A percentile compares a stretch with the other conserved stretches of the same genome.
phyloP scores from a whole-genome alignment of 2,113 vertebrate species.

The Conger conger region DNA sequence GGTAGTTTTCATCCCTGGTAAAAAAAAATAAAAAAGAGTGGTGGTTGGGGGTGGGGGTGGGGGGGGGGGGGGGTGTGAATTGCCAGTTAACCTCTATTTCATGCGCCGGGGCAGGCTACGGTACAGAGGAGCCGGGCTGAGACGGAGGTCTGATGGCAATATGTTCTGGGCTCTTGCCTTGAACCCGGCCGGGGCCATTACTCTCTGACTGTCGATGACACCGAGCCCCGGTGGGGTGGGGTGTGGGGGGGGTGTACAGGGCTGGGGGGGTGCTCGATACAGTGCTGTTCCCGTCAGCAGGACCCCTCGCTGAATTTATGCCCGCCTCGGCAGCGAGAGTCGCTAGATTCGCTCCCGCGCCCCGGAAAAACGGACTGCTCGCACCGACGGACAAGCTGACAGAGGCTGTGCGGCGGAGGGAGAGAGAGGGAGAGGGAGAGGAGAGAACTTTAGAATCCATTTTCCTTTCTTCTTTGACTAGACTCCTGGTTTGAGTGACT shows the following conservation, averaged over 20 bases:
- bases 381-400: background rate
- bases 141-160: conserved; percentile 56
- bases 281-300: conserved; percentile 60
- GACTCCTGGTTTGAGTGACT: background rate
- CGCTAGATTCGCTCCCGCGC: background rate
- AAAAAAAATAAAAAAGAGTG: conserved; percentile 58
- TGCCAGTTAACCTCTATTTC: conserved; percentile 85
- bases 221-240: conserved; percentile 59
- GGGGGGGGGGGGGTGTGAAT: conserved; percentile 48
- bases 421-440: background rate
- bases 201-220: conserved; percentile 71
- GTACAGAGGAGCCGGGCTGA: conserved; percentile 19
- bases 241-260: conserved; percentile 37
- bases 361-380: background rate
- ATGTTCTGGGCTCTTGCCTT: conserved; percentile 72
- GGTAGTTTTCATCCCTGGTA: conserved; percentile 93
- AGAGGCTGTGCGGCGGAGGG: background rate
- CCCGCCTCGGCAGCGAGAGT: conserved; percentile 32
- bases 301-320: conserved; percentile 58
- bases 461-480: background rate
- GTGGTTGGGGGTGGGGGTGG: too few relatives aligned
- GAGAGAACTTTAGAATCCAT: background rate
- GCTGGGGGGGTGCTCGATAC: background rate
- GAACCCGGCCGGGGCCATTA: conserved; percentile 71
- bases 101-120: conserved; percentile 50